Evolutionary conservation across 2,113 vertebrate genomes (phyloP), one percentile per base, ranked within the genome.

Genomic region (Ovis aries): DNA sequence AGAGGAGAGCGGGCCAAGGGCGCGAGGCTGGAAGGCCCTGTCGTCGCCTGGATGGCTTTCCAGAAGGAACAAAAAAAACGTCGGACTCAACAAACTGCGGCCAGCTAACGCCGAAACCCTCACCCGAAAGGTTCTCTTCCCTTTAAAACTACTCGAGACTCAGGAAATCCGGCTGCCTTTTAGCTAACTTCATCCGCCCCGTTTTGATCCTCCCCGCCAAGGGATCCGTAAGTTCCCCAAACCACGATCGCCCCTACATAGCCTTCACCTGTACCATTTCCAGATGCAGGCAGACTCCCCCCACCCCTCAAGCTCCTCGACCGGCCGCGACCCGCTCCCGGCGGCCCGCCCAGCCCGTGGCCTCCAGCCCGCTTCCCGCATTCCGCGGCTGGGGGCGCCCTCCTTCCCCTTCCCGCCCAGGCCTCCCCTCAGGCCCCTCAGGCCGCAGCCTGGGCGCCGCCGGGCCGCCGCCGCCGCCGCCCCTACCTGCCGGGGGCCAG

Each of bases 91-190:
- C 97, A 27, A 64, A 40, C 67, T 74, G 3, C 33, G 21, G 87
- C 43, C 95, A n/a, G 82, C 89, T 29, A 31, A 14, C 9, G n/a
- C 92, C 95, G 14, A 40, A 88, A 55, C 14, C 57, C 85, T 52
- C 29, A 12, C 33, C 55, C n/a, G 13, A 62, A n/a, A 52, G 93
- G 5, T 45, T 33, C 93, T 7, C 57, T 31, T 25, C 36, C 60
- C 81, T 81, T 57, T 14, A 33, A 4, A 84, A 90, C 93, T 74
- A 25, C 86, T 16, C 33, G 31, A 43, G 71, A 71, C 86, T 64
- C 90, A 86, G 97, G 96, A 98, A 98, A 95, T 92, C 97, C 94
- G 88, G 92, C 89, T 2, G 91, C 97, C 92, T 53, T 40, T 33
- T 0, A 57, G 90, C 43, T 12, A 86, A 87, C 95, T 96, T 94